phyloP scores from a whole-genome alignment of 2,888 invertebrate species.

The Acrobeloides nanus region DNA sequence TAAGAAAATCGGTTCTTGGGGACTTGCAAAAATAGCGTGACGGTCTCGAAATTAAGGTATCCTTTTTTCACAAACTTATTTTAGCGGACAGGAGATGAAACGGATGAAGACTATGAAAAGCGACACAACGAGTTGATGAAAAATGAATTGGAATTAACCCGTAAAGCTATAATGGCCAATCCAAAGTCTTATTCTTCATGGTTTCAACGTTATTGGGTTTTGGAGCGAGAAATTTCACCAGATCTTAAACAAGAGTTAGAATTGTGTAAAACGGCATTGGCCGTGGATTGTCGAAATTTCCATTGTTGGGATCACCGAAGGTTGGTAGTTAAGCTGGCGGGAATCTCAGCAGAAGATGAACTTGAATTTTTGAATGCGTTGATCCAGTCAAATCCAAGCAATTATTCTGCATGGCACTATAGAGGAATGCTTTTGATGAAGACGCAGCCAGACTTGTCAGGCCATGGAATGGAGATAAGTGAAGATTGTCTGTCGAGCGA shows the following conservation, averaged over 20 bases:
- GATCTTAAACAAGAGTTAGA: conserved; percentile 74
- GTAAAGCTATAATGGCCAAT: conserved; percentile 18
- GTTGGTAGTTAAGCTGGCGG: conserved; percentile 70
- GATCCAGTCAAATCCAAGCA: conserved; percentile 86
- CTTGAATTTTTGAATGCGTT: conserved; percentile 69
- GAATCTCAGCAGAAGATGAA: conserved; percentile 70
- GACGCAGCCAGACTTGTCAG: conserved; percentile 19
- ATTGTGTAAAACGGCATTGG: conserved; percentile 77
- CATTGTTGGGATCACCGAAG: conserved; percentile 96
- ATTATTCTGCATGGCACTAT: conserved; percentile 99
- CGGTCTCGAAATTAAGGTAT: too few species aligned
- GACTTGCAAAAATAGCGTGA: too few species aligned
- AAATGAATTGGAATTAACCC: conserved; percentile 69
- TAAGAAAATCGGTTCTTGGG: too few species aligned
- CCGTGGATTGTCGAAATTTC: conserved; percentile 54
- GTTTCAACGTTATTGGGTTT: conserved; percentile 88
- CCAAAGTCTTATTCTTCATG: conserved; percentile 62
- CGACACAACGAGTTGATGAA: conserved; percentile 51
- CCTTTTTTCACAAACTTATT: too few species aligned
- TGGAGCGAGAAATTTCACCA: conserved; percentile 65
- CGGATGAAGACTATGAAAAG: conserved; percentile 25
- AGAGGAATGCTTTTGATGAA: conserved; percentile 65
- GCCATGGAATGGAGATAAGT: too few species aligned
- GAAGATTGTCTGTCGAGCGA: too few species aligned
- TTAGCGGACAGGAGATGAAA: conserved; percentile 14